Evolutionary conservation across 1,140 invertebrate species (phyloP).

Genomic region (Micrasema longulum): DNA sequence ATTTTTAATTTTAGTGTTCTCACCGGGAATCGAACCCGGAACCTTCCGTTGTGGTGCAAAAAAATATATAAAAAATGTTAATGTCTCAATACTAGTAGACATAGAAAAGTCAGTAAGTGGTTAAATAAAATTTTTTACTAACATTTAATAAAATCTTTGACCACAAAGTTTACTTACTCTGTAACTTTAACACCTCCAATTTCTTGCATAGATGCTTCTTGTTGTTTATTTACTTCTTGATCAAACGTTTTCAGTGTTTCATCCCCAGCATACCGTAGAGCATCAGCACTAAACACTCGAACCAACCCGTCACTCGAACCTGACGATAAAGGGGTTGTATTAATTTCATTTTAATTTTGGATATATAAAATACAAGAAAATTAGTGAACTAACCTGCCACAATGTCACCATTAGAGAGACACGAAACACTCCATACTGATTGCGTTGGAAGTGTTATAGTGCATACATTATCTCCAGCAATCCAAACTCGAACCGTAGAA

Average conservation of each 20-base stretch:
- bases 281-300: conserved; percentile 84
- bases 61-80: no score
- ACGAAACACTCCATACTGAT: conserved; percentile 89
- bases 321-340: conserved; percentile 49
- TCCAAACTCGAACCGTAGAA: conserved; percentile 88
- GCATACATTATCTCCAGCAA: conserved; percentile 73
- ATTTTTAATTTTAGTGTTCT: no score
- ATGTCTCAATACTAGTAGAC: no score
- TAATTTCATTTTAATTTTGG: no score
- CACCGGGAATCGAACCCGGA: no score
- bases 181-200: conserved; percentile 87
- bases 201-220: conserved; percentile 71
- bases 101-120: no score
- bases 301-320: conserved; percentile 85
- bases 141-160: no score
- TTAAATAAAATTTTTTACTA: no score
- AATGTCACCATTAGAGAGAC: conserved; percentile 88
- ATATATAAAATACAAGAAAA: no score
- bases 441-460: conserved; percentile 85
- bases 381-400: conserved; percentile 81
- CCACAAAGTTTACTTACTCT: conserved; percentile 72
- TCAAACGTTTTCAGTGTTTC: conserved; percentile 76
- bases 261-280: conserved; percentile 75
- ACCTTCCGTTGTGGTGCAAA: no score
- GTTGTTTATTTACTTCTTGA: conserved; percentile 73